These are phyloP conservation scores for Nothoprocta perdicaria DNA, from an alignment of 2,113 vertebrate genomes.

Conservation along the genomic window DNA sequence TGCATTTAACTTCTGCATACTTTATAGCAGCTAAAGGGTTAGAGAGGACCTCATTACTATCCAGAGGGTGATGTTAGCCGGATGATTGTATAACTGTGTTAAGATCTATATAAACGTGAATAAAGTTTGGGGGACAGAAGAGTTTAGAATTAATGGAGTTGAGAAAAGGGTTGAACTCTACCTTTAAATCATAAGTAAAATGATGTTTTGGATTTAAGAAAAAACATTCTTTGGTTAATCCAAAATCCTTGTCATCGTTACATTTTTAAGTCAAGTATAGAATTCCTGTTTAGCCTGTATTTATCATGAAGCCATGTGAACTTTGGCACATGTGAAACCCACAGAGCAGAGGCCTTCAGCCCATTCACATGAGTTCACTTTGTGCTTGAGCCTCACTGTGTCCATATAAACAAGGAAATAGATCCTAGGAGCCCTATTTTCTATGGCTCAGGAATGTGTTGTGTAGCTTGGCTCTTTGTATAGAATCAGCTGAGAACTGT, in stretches of 20 bases:
- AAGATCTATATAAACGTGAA: slow-evolving; percentile 60
- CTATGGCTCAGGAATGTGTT: not conserved
- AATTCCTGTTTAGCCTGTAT: not conserved
- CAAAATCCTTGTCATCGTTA: not conserved
- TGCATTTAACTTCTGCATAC: slow-evolving; percentile 85
- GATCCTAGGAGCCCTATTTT: not conserved
- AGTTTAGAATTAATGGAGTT: slow-evolving; percentile 47
- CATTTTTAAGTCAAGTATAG: not conserved
- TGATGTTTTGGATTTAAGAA: slow-evolving; percentile 8
- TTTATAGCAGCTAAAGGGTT: slow-evolving; percentile 84
- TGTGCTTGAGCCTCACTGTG: not conserved
- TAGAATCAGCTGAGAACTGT: not conserved
- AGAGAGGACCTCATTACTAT: slow-evolving; percentile 81
- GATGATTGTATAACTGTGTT: slow-evolving; percentile 69
- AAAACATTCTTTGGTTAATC: not conserved
- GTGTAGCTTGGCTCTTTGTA: not conserved
- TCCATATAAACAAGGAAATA: not conserved
- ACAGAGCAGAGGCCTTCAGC: not conserved
- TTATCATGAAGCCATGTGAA: not conserved
- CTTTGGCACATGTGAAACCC: not conserved
- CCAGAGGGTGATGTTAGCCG: slow-evolving; percentile 72
- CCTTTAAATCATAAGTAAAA: not conserved
- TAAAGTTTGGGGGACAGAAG: slow-evolving; percentile 52
- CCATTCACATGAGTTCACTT: not conserved
- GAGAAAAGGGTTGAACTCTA: slow-evolving; percentile 27